Evolutionary conservation across 2,888 invertebrate species (phyloP).

Genomic region (Scaptomyza flava): DNA sequence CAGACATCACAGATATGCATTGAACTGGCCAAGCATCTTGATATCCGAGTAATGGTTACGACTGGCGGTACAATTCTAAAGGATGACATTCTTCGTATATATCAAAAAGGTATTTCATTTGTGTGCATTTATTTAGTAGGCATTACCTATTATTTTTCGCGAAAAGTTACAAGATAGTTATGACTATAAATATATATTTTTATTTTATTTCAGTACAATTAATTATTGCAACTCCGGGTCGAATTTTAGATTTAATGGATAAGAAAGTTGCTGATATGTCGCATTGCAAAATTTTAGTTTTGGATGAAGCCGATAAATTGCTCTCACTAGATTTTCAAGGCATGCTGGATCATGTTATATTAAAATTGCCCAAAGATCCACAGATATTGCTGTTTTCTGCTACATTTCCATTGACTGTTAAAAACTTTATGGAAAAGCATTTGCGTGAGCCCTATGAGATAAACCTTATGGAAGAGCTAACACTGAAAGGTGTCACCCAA

Average conservation of each 20-base stretch:
- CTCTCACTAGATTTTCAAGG: slow-evolving; percentile 99
- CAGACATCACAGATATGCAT: slow-evolving; percentile 99
- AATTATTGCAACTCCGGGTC: slow-evolving; percentile 99
- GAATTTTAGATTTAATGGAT: slow-evolving; percentile 99
- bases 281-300: slow-evolving; percentile 97
- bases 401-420: slow-evolving; percentile 99
- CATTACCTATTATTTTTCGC: not conserved
- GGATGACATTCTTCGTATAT: slow-evolving; percentile 99
- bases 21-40: slow-evolving; percentile 98
- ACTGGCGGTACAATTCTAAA: slow-evolving; percentile 99
- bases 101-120: slow-evolving; percentile 92
- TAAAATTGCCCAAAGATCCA: slow-evolving; percentile 95
- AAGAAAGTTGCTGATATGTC: slow-evolving; percentile 97
- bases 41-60: slow-evolving; percentile 99
- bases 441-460: slow-evolving; percentile 99
- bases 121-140: not conserved
- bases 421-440: slow-evolving; percentile 99
- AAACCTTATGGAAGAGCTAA: slow-evolving; percentile 99
- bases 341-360: slow-evolving; percentile 98
- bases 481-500: slow-evolving; percentile 99
- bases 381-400: slow-evolving; percentile 99
- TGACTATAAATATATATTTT: not conserved
- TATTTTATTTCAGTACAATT: slow-evolving; percentile 92
- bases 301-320: slow-evolving; percentile 99
- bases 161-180: not conserved